phyloP scores from a whole-genome alignment of 2,797 vertebrate species.

The Amniataba percoides region DNA sequence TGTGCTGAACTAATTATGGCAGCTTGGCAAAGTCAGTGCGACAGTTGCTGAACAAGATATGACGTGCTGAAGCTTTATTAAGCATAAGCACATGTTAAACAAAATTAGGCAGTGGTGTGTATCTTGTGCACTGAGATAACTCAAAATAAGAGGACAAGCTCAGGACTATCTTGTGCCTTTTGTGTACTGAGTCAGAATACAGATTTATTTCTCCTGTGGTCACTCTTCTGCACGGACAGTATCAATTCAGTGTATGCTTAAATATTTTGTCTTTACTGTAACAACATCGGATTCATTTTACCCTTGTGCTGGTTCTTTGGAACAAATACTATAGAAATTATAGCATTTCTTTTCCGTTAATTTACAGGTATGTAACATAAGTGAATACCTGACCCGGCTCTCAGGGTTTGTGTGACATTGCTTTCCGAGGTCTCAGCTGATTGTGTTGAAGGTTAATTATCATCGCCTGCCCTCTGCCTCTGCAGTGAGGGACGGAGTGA shows the following conservation, averaged over 20 bases:
- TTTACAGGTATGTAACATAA: slow-evolving; percentile 2
- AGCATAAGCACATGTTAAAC: neutral
- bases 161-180: neutral
- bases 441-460: slow-evolving; percentile 80
- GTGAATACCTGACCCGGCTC: neutral
- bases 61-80: slow-evolving; percentile 4
- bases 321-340: neutral
- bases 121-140: neutral
- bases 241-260: neutral
- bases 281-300: neutral
- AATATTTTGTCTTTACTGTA: neutral
- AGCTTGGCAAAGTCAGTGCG: neutral
- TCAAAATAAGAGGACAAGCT: neutral
- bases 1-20: neutral
- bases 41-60: slow-evolving; percentile 1
- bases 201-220: neutral
- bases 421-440: slow-evolving; percentile 44
- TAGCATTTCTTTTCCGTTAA: neutral
- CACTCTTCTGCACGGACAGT: neutral
- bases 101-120: neutral
- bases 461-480: slow-evolving; percentile 62
- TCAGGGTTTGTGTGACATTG: slow-evolving; percentile 44
- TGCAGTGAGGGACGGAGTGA: slow-evolving; percentile 55
- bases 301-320: neutral
- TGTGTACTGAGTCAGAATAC: neutral